Evolutionary conservation across 2,113 vertebrate genomes (phyloP).

Genomic region (Acanthochromis polyacanthus): DNA sequence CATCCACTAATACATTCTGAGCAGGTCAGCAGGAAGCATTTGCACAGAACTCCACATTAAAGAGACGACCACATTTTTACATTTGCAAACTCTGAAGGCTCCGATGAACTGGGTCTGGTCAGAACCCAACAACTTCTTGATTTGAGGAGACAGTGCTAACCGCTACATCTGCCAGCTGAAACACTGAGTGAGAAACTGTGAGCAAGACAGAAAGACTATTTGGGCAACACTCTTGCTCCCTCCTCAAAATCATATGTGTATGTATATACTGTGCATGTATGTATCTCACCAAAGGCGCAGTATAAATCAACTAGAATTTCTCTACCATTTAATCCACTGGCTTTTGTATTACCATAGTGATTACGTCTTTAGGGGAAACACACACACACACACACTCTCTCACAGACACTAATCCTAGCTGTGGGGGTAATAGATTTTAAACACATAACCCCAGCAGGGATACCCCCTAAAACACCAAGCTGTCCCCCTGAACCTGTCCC

Average conservation of each 20-base stretch:
- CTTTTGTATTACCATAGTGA: conserved; percentile 84
- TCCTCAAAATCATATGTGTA: not conserved
- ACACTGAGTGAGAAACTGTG: not conserved
- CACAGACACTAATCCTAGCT: conserved; percentile 77
- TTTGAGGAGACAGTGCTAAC: conserved; percentile 1
- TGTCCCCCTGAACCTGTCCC: conserved; percentile 69
- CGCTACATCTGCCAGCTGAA: not conserved
- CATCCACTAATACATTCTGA: not conserved
- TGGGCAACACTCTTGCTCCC: not conserved
- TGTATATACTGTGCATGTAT: conserved; percentile 49
- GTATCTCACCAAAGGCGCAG: conserved; percentile 65
- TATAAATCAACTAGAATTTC: conserved; percentile 73
- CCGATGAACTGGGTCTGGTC: not conserved
- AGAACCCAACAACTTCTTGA: not conserved
- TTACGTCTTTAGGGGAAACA: conserved; percentile 81
- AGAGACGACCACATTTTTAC: not conserved
- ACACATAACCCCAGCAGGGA: conserved; percentile 81
- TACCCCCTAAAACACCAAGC: conserved; percentile 74
- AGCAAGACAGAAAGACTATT: not conserved
- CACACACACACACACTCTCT: conserved; percentile 53
- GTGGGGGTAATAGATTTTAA: conserved; percentile 84
- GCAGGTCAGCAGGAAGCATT: not conserved
- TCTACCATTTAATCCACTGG: conserved; percentile 78
- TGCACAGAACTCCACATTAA: not conserved
- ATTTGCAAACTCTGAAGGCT: conserved; percentile 3